These are phyloP conservation scores for Cephus rjabovi DNA, from an alignment of 2,888 invertebrate genomes.

Conservation along the genomic window DNA sequence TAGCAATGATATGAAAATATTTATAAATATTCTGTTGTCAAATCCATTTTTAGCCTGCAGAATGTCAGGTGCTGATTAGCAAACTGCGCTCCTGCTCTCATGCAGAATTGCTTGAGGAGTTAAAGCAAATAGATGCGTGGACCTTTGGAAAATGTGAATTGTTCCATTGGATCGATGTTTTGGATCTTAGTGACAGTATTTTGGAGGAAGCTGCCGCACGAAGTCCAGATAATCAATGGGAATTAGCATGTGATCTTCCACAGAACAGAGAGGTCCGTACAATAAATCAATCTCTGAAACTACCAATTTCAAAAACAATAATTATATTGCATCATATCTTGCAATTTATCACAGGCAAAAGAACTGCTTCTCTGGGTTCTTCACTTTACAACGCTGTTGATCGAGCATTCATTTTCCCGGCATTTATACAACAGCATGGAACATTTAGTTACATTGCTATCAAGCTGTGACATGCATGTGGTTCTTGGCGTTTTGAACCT, in stretches of 20 bases:
- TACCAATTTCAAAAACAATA: not conserved
- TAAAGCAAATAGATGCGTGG: constrained; percentile 83
- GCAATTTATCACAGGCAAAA: constrained; percentile 70
- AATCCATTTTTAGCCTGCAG: constrained; percentile 69
- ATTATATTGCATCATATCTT: not conserved
- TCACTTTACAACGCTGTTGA: constrained; percentile 84
- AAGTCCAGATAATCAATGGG: constrained; percentile 75
- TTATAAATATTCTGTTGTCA: not conserved
- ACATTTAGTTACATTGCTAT: constrained; percentile 80
- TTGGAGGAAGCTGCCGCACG: constrained; percentile 79
- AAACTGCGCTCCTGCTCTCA: constrained; percentile 76
- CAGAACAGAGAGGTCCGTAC: constrained; percentile 71
- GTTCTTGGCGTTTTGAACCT: constrained; percentile 87
- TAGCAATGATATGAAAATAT: not conserved
- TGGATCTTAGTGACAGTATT: constrained; percentile 81
- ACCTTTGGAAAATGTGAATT: constrained; percentile 89
- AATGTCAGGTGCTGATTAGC: constrained; percentile 82
- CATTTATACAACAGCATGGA: constrained; percentile 91
- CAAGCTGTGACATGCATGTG: constrained; percentile 85
- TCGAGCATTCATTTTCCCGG: constrained; percentile 88
- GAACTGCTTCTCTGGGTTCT: constrained; percentile 80
- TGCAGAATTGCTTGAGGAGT: constrained; percentile 75
- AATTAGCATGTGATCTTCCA: constrained; percentile 78
- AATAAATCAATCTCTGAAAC: not conserved
- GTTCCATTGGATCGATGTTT: constrained; percentile 86